Conservation (phyloP, 2,888 invertebrate species). For the Cordilura impudica region DNA sequence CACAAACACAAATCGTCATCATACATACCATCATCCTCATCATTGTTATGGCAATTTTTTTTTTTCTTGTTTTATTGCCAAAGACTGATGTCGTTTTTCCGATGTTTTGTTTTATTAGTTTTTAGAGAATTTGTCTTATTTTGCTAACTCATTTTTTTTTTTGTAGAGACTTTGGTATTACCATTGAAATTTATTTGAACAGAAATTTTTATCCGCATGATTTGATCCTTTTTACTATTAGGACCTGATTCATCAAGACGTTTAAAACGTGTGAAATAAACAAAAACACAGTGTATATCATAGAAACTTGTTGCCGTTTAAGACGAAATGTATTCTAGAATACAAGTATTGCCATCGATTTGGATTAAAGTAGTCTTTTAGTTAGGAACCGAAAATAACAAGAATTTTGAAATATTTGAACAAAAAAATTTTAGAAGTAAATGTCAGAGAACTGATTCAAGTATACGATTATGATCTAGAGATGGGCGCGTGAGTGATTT, state of each 20-base stretch:
- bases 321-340: no score
- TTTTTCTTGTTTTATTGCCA: conserved; percentile 38
- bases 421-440: no score
- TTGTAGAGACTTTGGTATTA: conserved; percentile 35
- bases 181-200: conserved; percentile 59
- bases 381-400: no score
- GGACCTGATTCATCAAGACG: no score
- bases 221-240: conserved; percentile 45
- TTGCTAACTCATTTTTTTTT: conserved; percentile 21
- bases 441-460: no score
- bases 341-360: no score
- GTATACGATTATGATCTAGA: no score
- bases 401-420: no score
- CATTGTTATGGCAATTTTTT: not conserved
- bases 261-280: no score
- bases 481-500: no score
- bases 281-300: no score
- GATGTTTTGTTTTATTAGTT: conserved; percentile 8
- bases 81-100: conserved; percentile 34
- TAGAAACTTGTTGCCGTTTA: no score
- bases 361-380: not conserved
- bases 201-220: conserved; percentile 58
- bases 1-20: conserved; percentile 10
- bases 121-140: conserved; percentile 38
- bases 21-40: conserved; percentile 41